These are phyloP conservation scores for Strigamia transsilvanica DNA, from an alignment of 2,888 invertebrate genomes.

Conservation along the genomic window DNA sequence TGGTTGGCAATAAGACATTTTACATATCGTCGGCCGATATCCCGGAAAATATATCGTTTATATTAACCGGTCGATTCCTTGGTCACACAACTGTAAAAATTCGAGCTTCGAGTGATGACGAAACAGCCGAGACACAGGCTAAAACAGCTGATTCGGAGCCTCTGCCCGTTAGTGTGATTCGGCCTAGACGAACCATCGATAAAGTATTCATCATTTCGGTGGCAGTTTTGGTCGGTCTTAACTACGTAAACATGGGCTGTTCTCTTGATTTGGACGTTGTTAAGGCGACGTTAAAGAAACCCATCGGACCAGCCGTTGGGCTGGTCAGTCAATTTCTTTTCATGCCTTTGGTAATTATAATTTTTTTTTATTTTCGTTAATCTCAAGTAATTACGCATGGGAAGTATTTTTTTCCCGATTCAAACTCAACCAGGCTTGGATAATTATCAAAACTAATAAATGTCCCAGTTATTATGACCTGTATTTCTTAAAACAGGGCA, in stretches of 20 bases:
- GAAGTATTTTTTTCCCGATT: not conserved
- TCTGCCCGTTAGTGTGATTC: constrained; percentile 68
- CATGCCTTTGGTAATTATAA: constrained; percentile 80
- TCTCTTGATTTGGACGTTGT: constrained; percentile 80
- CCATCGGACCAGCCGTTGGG: constrained; percentile 81
- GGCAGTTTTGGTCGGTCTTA: constrained; percentile 76
- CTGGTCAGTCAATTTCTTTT: constrained; percentile 80
- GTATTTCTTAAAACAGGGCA: not conserved
- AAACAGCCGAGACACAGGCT: not conserved
- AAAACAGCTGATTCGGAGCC: constrained; percentile 55
- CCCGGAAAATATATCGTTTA: constrained; percentile 57
- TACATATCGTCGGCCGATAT: constrained; percentile 45
- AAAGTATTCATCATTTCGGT: constrained; percentile 78
- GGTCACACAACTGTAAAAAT: constrained; percentile 59
- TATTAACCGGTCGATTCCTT: constrained; percentile 61
- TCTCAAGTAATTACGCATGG: not conserved
- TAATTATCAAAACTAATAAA: not conserved
- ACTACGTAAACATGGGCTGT: constrained; percentile 91
- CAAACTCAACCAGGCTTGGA: not conserved
- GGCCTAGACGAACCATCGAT: constrained; percentile 75
- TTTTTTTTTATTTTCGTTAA: constrained; percentile 4
- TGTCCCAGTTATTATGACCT: not conserved
- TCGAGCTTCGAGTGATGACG: not conserved
- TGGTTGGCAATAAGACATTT: constrained; percentile 51
- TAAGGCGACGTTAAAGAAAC: constrained; percentile 72